Base-by-base conservation (phyloP, 2,797 vertebrate genomes). In the Phoxinus dragarum region DNA sequence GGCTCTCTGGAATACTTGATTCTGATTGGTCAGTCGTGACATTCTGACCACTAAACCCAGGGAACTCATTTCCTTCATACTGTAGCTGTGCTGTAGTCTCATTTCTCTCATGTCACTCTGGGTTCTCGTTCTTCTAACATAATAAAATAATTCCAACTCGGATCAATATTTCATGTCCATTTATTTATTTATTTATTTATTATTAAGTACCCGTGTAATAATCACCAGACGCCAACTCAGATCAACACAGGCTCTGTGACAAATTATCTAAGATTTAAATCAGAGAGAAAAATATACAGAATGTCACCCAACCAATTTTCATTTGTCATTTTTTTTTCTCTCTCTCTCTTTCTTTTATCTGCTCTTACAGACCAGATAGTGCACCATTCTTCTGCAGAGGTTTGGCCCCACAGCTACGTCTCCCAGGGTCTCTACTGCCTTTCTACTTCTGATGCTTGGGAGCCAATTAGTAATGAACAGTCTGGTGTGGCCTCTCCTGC, bases 351-450 rank as follows among this genome's bases (percentile, higher is more conserved):
- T 68, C 10, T 31, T 16, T 64, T 16, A 31, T 64, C 6, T 64
- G 27, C 87, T 92, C 90, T 88, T 49, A 83, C 93, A 95, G 92
- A 97, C 96, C 98, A 98, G 94, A 97, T 97, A 77, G 92, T 99
- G 88, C 97, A 97, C 90, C 98, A 98, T 94, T 97, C 97, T 0
- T 97, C 98, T 84, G 96, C 97, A 40, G 98, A 99, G 66, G 97
- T 98, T 89, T 99, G 98, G 98, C 98, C 98, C 86, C 98, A 99
- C 89, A 98, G 97, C 4, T 99, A 99, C 0, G 97, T 99, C 92
- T 98, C 98, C 1, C 98, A 99, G 93, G 98, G 98, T 91, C 98
- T 99, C 94, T 99, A 99, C 94, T 99, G 98, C 94, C 96, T 99
- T 91, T 98, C 98, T 38, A 98, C 98, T 0, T 99, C 98, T 0